Conservation (phyloP, 1,140 invertebrate species). For the Drosophila obscura region DNA sequence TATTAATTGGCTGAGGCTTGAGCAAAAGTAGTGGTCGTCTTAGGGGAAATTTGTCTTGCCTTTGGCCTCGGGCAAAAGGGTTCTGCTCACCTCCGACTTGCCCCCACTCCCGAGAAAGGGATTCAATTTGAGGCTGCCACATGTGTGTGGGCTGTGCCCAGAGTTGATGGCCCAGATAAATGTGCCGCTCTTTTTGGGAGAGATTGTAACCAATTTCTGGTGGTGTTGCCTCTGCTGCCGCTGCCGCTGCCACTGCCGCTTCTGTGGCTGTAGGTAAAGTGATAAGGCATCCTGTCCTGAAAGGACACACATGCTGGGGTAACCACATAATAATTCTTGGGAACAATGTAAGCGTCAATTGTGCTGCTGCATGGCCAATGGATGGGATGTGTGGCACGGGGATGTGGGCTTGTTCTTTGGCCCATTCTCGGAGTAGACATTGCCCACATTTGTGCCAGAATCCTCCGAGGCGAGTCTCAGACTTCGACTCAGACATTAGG, state of each 20-base stretch:
- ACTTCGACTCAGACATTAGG: conserved; percentile 55
- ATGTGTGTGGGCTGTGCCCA: conserved; percentile 36
- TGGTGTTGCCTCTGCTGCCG: background rate
- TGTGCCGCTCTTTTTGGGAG: conserved; percentile 53
- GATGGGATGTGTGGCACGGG: conserved; percentile 17
- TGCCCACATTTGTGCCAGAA: conserved; percentile 62
- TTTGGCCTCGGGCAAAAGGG: conserved; percentile 1
- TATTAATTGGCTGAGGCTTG: conserved; percentile 67
- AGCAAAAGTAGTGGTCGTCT: conserved; percentile 45
- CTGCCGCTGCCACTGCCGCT: too few species aligned
- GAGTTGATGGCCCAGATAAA: conserved; percentile 58
- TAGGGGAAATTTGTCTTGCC: conserved; percentile 70
- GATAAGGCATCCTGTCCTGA: conserved; percentile 48
- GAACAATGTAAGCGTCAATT: conserved; percentile 81
- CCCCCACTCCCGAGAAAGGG: conserved; percentile 11
- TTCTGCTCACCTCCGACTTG: conserved; percentile 27
- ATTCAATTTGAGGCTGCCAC: conserved; percentile 50
- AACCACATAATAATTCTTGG: conserved; percentile 80
- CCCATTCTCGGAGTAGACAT: conserved; percentile 31
- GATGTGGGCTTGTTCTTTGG: conserved; percentile 68
- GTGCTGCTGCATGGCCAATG: conserved; percentile 54
- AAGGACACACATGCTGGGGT: conserved; percentile 61
- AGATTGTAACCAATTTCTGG: conserved; percentile 53
- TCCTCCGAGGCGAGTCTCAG: background rate
- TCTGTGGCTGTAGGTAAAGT: conserved; percentile 43